Percentiles rank a stretch among this genome's conserved stretches.
These are phyloP conservation scores for Zaprionus gabonicus DNA, from an alignment of 1,140 invertebrate species.

Conservation along the genomic window DNA sequence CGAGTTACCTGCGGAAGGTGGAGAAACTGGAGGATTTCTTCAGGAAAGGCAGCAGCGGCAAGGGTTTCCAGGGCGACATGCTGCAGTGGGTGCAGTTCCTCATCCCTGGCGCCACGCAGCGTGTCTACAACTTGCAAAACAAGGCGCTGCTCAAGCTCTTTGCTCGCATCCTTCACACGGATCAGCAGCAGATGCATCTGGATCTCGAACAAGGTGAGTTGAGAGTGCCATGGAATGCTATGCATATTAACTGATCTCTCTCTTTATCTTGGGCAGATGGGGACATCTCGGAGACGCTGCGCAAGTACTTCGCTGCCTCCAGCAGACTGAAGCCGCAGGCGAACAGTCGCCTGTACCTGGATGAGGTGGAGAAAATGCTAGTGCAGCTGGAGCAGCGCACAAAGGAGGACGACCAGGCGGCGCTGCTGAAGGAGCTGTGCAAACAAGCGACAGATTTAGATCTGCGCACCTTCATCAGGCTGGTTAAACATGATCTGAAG, in stretches of 20 bases:
- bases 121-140: conserved; percentile 96
- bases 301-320: conserved; percentile 91
- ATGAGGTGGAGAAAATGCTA: conserved; percentile 92
- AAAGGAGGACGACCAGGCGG: conserved; percentile 94
- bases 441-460: conserved; percentile 93
- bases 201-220: conserved; percentile 89
- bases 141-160: conserved; percentile 96
- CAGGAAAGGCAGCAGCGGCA: conserved; percentile 69
- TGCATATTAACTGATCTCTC: background rate
- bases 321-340: conserved; percentile 86
- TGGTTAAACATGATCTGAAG: conserved; percentile 95
- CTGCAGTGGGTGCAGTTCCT: conserved; percentile 93
- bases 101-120: conserved; percentile 92
- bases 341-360: conserved; percentile 90
- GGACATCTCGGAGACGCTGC: conserved; percentile 95
- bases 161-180: conserved; percentile 90
- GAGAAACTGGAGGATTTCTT: conserved; percentile 88
- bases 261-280: conserved; percentile 85
- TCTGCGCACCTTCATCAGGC: conserved; percentile 91
- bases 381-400: conserved; percentile 90
- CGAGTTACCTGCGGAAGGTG: conserved; percentile 93
- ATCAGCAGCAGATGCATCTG: conserved; percentile 92
- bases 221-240: background rate
- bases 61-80: conserved; percentile 91
- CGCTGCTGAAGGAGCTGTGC: conserved; percentile 90